These are phyloP conservation scores for Falco novaeseelandiae DNA, from an alignment of 2,797 vertebrate genomes.

Conservation along the genomic window DNA sequence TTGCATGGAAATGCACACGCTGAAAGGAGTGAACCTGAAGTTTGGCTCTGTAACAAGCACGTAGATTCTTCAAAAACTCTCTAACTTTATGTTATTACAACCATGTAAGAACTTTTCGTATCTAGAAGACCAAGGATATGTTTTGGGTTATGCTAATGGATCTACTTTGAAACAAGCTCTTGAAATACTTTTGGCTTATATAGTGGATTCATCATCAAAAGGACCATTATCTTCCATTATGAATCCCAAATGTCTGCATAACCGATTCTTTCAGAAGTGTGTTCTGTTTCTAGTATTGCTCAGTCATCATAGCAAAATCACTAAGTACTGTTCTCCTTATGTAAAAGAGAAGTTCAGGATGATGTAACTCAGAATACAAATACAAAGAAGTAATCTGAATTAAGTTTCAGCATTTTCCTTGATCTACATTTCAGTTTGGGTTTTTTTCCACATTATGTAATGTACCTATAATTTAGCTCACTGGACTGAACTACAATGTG, in stretches of 20 bases:
- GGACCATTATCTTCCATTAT: constrained; percentile 45
- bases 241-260: constrained; percentile 23
- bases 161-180: constrained; percentile 27
- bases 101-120: neutral
- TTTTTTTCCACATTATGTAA: neutral
- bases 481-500: neutral
- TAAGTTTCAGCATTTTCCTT: neutral
- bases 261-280: constrained; percentile 28
- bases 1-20: neutral
- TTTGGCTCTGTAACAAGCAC: neutral
- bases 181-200: constrained; percentile 54
- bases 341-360: neutral
- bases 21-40: neutral
- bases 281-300: constrained; percentile 37
- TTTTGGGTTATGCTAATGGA: constrained; percentile 33
- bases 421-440: neutral
- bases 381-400: neutral
- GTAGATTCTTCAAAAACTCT: neutral
- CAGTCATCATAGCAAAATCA: constrained; percentile 39
- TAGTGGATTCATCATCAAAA: constrained; percentile 47
- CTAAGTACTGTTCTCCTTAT: neutral
- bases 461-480: neutral
- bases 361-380: neutral
- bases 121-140: neutral
- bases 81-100: neutral